Evolutionary conservation across 2,113 vertebrate species (phyloP), one percentile per base, ranked within the genome.

Genomic region (Hydrochoerus hydrochaeris): DNA sequence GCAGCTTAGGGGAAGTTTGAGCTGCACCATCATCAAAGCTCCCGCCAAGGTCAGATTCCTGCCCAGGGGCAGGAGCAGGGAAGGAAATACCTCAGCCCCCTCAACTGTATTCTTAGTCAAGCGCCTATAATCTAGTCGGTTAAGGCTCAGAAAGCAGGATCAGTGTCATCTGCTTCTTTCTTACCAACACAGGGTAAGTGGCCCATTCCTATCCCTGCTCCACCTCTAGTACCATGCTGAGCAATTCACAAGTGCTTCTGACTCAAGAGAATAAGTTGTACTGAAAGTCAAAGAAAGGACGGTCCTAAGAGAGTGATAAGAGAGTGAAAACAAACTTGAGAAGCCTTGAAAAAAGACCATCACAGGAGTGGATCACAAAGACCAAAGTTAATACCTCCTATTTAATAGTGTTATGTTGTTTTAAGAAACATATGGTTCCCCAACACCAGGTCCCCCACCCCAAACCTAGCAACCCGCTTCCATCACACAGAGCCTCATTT

Each of bases 21-120:
- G 77, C 73, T 49, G 82, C 81, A 58, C 35, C 16, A 35, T 5
- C 30, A 81, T 60, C 71, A 77, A 89, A 95, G 95, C 80, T 94
- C 41, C 5, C 78, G 60, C 81, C 94, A 96, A 96, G 94, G 97
- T 97, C 96, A 96, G 96, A 95, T 94, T 67, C 92, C 90, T 65
- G 41, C 52, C 2, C 49, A 17, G 7, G 32, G 11, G 65, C 71
- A 92, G 92, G 85, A 97, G 92, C 88, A 28, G 38, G 49, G 88
- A 80, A 96, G 97, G 97, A 96, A 98, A 85, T 96, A 26, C 82
- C 63, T 80, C 95, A 62, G 90, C 96, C 96, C 96, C 95, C 96
- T 95, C 97, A 75, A 88, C 90, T 88, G 49, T 97, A 97, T 97
- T 97, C 95, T 97, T 97, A 97, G 97, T 85, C 90, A 2, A 0